Evolutionary conservation across 2,797 vertebrate species (phyloP).

Genomic region (Neopelma chrysocephalum): DNA sequence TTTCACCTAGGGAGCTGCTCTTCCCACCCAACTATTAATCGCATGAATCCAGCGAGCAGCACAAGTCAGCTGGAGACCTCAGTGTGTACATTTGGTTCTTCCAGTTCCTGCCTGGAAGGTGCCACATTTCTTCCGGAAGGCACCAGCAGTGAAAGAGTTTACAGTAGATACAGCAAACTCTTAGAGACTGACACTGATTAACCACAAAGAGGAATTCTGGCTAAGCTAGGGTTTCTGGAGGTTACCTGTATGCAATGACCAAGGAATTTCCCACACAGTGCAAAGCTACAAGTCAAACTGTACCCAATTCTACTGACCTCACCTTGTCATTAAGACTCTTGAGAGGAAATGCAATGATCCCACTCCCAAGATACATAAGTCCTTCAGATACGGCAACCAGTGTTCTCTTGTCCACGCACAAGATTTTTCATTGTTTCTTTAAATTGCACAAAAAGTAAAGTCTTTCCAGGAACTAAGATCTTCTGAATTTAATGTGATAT

Average conservation of each 20-base stretch:
- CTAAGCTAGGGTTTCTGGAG: not conserved
- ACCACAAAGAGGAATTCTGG: not conserved
- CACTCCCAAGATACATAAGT: not conserved
- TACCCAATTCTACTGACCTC: not conserved
- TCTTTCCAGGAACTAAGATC: not conserved
- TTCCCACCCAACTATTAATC: not conserved
- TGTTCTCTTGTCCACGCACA: accelerated
- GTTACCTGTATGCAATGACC: not conserved
- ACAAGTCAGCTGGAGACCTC: not conserved
- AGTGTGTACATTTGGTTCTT: accelerated
- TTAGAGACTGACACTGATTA: not conserved
- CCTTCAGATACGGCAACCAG: accelerated
- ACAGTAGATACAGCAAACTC: not conserved
- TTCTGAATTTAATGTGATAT: not conserved
- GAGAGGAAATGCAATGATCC: not conserved
- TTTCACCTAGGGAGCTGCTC: not conserved
- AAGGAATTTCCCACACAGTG: not conserved
- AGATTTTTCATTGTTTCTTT: not conserved
- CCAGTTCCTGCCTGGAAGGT: not conserved
- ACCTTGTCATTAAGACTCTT: not conserved
- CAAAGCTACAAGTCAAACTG: not conserved
- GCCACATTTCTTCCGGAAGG: not conserved
- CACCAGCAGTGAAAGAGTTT: not conserved
- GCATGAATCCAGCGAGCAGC: not conserved
- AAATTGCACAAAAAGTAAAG: not conserved